Conservation (phyloP, 2,113 vertebrate species). For the Bos taurus region ARS-UCD2.0 NC_037357.1:62722001-62722500, state of each 20-base stretch:
- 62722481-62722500: neutral
- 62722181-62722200: neutral
- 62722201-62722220: neutral
- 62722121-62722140: neutral
- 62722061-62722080: neutral
- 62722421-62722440: neutral
- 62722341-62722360: neutral
- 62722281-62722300: neutral
- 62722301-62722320: neutral
- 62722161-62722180: neutral
- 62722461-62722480: neutral
- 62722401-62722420: neutral
- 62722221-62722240: neutral
- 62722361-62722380: neutral
- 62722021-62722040: neutral
- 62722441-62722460: neutral
- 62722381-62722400: neutral
- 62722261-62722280: neutral
- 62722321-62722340: neutral
- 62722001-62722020: neutral
- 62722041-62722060: neutral
- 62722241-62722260: neutral
- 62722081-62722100: constrained; percentile 1
- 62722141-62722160: neutral
- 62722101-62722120: neutral